Evolutionary conservation across 2,888 invertebrate species (phyloP).

Genomic region (Hemistola chrysoprasaria): DNA sequence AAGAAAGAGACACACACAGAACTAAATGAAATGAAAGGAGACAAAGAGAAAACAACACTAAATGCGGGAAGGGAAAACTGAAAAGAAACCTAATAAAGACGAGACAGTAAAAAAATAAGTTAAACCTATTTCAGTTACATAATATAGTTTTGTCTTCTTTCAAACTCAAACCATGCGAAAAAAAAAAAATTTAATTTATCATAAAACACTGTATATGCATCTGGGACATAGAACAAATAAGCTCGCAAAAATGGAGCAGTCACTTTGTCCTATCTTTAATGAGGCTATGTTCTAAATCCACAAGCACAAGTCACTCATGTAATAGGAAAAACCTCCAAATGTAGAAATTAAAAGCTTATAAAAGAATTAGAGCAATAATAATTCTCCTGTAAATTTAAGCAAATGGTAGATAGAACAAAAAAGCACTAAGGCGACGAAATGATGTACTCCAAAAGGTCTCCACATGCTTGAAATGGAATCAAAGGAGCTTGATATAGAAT

Average conservation of each 20-base stretch:
- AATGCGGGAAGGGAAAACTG: too few relatives aligned
- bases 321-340: slow-evolving; percentile 4
- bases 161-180: not conserved
- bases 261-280: slow-evolving; percentile 8
- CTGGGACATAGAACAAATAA: slow-evolving; percentile 8
- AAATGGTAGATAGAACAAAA: too few relatives aligned
- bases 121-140: not conserved
- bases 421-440: too few relatives aligned
- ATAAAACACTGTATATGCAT: slow-evolving; percentile 3
- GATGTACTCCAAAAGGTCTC: too few relatives aligned
- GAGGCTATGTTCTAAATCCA: slow-evolving; percentile 8
- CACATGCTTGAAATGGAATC: too few relatives aligned
- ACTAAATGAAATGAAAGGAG: not conserved
- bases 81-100: too few relatives aligned
- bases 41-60: not conserved
- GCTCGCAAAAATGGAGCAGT: slow-evolving; percentile 8
- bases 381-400: too few relatives aligned
- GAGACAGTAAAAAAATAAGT: too few relatives aligned
- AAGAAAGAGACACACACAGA: too few relatives aligned
- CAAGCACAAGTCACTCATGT: slow-evolving; percentile 3
- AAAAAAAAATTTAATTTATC: too few relatives aligned
- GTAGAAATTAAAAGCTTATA: slow-evolving; percentile 3
- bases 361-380: slow-evolving; percentile 2
- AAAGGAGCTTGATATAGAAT: too few relatives aligned
- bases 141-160: slow-evolving; percentile 2